Evolutionary conservation across 2,797 vertebrate species (phyloP).

Genomic region (Malacoraja senta): DNA sequence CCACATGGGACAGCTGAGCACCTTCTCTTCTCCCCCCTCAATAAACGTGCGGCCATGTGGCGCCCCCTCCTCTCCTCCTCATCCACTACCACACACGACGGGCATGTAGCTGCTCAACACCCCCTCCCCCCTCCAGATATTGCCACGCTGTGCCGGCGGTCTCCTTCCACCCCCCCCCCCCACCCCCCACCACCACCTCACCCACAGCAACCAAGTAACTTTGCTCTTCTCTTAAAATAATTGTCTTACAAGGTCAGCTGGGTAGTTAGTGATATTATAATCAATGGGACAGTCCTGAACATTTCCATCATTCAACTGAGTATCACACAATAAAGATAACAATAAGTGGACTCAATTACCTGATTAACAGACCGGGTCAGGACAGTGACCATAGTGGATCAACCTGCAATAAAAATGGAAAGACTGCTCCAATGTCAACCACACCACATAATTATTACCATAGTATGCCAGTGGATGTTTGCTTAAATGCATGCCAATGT

Average conservation of each 20-base stretch:
- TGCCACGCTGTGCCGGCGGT: too few relatives aligned
- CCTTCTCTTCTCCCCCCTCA: too few relatives aligned
- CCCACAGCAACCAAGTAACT: too few relatives aligned
- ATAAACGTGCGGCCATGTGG: too few relatives aligned
- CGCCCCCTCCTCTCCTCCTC: too few relatives aligned
- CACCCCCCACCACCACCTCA: too few relatives aligned
- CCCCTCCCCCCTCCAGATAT: too few relatives aligned
- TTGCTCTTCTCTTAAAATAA: too few relatives aligned
- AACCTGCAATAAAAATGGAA: constrained; percentile 47
- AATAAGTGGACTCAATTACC: constrained; percentile 54
- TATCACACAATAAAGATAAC: neutral
- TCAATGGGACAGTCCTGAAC: constrained; percentile 56
- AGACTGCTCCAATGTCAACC: neutral
- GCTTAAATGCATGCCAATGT: neutral
- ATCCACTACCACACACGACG: too few relatives aligned
- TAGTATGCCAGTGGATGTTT: neutral
- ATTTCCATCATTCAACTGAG: neutral
- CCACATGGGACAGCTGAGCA: too few relatives aligned
- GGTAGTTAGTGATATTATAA: constrained; percentile 64
- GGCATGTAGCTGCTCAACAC: too few relatives aligned
- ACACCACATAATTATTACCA: neutral
- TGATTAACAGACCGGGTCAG: constrained; percentile 91
- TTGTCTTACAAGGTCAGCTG: constrained; percentile 58
- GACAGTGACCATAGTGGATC: constrained; percentile 83
- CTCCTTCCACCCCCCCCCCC: too few relatives aligned